Evolutionary conservation across 64 coral and sea anemone species (phyloP), one percentile per base, ranked within the genome.

Genomic region (Trachythela sp.): DNA sequence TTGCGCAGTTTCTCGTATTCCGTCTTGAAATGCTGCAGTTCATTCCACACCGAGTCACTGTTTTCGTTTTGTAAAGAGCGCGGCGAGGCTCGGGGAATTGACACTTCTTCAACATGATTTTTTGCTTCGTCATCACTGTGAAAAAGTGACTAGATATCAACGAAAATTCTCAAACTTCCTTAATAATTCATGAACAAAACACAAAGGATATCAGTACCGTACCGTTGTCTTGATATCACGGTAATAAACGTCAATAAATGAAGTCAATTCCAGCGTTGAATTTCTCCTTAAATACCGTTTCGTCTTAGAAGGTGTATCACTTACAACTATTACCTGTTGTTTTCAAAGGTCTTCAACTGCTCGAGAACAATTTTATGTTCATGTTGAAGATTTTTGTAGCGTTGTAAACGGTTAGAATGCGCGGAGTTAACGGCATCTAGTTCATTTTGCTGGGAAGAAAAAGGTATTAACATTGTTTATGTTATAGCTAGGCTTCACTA

Each of bases 301-400:
- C 30, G 75, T 30, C 31, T 29, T 15, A 13, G 75, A 30, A 35
- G 35, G 15, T 9, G 20, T 17, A 37, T 30, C 35, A 30, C 35
- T 8, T 35, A 10, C 31, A 18, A 17, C 75, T 34, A 38, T 35
- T 80, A 80, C 75, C 75, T 80, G 20, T 8, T 15, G 34, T 13
- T 80, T 80, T 80, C 75, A 38, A 80, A 80, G 26, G 75, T 80
- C 18, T 80, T 80, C 27, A 80, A 30, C 30, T 80, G 75, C 17
- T 80, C 20, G 2, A 80, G 37, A 39, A 80, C 75, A 80, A 80
- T 80, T 39, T 80, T 80, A 18, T 80, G 33, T 80, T 80, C 75
- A 20, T 80, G 75, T 37, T 80, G 75, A 80, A 80, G 75, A 35
- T 80, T 80, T 22, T 80, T 80, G 75, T 80, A 80, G 15, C 75